phyloP scores from a whole-genome alignment of 2,888 invertebrate species.

The Drosophila neotestacea region DNA sequence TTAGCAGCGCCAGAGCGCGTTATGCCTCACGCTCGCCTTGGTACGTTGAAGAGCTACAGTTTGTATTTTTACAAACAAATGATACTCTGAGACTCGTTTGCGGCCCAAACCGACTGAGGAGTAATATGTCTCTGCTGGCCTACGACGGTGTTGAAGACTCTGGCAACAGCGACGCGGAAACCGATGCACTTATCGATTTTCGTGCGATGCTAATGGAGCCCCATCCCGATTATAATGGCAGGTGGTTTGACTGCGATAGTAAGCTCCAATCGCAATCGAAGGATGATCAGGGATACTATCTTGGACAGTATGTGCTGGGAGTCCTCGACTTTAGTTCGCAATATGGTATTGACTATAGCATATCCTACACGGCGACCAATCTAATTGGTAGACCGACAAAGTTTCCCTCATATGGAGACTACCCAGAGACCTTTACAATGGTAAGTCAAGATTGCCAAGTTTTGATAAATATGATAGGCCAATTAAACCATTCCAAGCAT shows the following conservation, averaged over 20 bases:
- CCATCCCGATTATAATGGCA: constrained; percentile 29
- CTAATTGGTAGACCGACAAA: constrained; percentile 93
- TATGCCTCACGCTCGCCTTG: constrained; percentile 53
- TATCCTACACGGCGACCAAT: constrained; percentile 95
- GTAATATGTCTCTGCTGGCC: constrained; percentile 53
- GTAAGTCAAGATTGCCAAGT: constrained; percentile 86
- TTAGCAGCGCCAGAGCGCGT: constrained; percentile 21
- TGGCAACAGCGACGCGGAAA: constrained; percentile 56
- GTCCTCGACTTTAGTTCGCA: constrained; percentile 95
- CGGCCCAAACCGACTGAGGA: constrained; percentile 22
- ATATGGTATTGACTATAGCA: constrained; percentile 94
- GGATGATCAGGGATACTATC: constrained; percentile 61
- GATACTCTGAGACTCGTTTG: constrained; percentile 47
- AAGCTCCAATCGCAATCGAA: constrained; percentile 42
- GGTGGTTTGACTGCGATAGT: constrained; percentile 40
- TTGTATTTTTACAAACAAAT: constrained; percentile 30
- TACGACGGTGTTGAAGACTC: constrained; percentile 41
- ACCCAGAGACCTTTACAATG: constrained; percentile 95
- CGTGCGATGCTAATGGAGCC: constrained; percentile 57
- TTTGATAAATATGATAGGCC: too few relatives aligned
- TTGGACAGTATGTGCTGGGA: constrained; percentile 92
- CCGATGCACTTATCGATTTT: constrained; percentile 74
- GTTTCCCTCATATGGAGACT: constrained; percentile 96
- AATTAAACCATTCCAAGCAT: too few relatives aligned
- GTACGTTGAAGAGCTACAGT: constrained; percentile 28